These are phyloP conservation scores for Anastatus disparis DNA, from an alignment of 1,140 invertebrate species.

Conservation along the genomic window DNA sequence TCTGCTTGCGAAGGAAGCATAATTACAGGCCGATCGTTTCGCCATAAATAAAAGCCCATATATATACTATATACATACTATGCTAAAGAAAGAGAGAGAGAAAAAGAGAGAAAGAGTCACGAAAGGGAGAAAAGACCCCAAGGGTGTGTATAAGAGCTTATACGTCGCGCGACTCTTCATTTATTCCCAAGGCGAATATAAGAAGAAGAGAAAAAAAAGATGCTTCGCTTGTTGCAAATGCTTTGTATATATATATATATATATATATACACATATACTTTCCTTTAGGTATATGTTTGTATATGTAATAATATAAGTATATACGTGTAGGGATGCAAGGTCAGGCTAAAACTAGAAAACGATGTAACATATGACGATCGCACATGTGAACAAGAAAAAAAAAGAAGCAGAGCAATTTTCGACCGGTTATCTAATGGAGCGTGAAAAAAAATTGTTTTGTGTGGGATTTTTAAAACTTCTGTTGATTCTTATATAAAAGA, in stretches of 20 bases:
- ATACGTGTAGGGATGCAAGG: conserved; percentile 14
- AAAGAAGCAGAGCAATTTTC: conserved; percentile 29
- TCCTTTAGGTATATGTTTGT: too few species aligned
- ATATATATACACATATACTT: too few species aligned
- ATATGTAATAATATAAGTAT: conserved; percentile 16
- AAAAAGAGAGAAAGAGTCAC: background rate
- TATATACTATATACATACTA: too few species aligned
- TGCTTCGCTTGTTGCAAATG: background rate
- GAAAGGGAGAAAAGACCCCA: conserved; percentile 22
- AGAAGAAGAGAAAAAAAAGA: background rate
- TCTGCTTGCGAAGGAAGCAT: conserved; percentile 51
- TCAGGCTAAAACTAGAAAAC: conserved; percentile 18
- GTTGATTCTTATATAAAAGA: too few species aligned
- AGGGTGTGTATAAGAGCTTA: conserved; percentile 4
- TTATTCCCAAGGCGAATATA: conserved; percentile 31
- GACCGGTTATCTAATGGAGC: conserved; percentile 17
- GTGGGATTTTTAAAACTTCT: conserved; percentile 7
- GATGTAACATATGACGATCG: background rate
- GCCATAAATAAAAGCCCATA: conserved; percentile 60
- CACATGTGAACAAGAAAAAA: too few species aligned
- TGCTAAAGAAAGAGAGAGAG: conserved; percentile 19
- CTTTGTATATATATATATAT: too few species aligned
- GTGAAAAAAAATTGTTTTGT: conserved; percentile 37
- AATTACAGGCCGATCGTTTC: conserved; percentile 62
- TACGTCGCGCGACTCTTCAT: background rate